Conservation (phyloP, 92 coral and sea anemone genomes). For the Porites divaricata region DNA sequence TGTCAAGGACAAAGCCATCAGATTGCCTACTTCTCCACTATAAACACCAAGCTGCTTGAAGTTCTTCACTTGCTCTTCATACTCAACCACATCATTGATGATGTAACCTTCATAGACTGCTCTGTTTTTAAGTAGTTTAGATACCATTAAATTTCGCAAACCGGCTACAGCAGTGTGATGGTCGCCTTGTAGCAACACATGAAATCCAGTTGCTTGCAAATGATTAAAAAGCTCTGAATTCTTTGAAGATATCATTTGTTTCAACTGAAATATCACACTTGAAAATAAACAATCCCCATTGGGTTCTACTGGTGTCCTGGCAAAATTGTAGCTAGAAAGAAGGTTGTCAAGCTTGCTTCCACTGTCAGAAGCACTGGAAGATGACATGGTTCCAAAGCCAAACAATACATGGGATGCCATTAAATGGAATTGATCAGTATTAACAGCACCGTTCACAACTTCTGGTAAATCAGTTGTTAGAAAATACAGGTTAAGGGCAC, state of each 20-base stretch:
- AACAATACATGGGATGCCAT: constrained; percentile 50
- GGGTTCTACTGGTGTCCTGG: constrained; percentile 52
- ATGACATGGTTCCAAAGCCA: constrained; percentile 41
- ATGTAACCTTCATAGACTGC: constrained; percentile 48
- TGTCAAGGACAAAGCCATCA: constrained; percentile 55
- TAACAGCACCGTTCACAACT: constrained; percentile 39
- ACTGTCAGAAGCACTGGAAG: constrained; percentile 12
- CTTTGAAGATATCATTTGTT: constrained; percentile 41
- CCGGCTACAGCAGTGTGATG: constrained; percentile 24
- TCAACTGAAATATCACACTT: constrained; percentile 47
- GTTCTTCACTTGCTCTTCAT: constrained; percentile 51
- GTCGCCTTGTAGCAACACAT: constrained; percentile 26
- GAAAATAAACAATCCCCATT: constrained; percentile 62
- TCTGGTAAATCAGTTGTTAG: constrained; percentile 48
- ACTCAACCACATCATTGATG: constrained; percentile 28
- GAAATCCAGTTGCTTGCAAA: constrained; percentile 39
- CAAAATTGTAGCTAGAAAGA: constrained; percentile 44
- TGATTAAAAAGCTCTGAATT: constrained; percentile 31
- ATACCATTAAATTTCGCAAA: constrained; percentile 42
- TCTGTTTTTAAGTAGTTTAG: constrained; percentile 24
- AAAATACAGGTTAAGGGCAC: constrained; percentile 53
- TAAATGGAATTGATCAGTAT: constrained; percentile 44
- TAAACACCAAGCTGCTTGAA: constrained; percentile 47
- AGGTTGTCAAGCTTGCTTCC: constrained; percentile 37
- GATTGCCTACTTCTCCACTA: constrained; percentile 54